Evolutionary conservation across 2,888 invertebrate species (phyloP).

Genomic region (Anthoptus insignis): DNA sequence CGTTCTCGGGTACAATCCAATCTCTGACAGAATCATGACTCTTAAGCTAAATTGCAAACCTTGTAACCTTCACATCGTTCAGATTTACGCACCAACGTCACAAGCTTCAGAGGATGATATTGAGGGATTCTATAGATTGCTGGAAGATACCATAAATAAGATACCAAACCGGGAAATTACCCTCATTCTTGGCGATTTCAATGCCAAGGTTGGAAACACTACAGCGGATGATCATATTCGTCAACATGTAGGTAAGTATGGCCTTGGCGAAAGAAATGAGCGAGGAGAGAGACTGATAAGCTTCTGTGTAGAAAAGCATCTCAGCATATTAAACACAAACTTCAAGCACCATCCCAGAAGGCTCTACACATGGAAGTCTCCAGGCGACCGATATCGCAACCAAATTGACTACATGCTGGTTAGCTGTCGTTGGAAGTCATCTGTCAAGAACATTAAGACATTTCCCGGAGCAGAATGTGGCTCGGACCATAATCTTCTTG

Average conservation of each 20-base stretch:
- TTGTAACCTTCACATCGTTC: slow-evolving; percentile 35
- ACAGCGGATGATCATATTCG: slow-evolving; percentile 6
- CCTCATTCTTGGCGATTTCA: slow-evolving; percentile 39
- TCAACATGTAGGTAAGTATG: slow-evolving; percentile 24
- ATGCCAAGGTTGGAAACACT: slow-evolving; percentile 36
- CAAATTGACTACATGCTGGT: too few relatives aligned
- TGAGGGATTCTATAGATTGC: slow-evolving; percentile 30
- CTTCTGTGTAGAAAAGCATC: slow-evolving; percentile 24
- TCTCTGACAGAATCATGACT: slow-evolving; percentile 17
- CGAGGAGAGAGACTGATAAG: slow-evolving; percentile 25
- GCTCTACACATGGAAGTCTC: too few relatives aligned
- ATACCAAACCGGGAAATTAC: slow-evolving; percentile 39
- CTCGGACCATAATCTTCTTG: too few relatives aligned
- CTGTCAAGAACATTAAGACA: too few relatives aligned
- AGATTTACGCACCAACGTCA: slow-evolving; percentile 43
- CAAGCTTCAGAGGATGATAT: slow-evolving; percentile 31
- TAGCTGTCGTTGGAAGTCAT: too few relatives aligned
- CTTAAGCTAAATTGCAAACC: slow-evolving; percentile 3
- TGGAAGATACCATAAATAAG: slow-evolving; percentile 7
- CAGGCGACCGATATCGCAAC: too few relatives aligned
- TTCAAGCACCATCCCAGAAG: slow-evolving; percentile 41
- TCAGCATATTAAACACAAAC: slow-evolving; percentile 38
- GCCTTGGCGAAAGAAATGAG: slow-evolving; percentile 39
- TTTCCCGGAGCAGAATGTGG: too few relatives aligned
- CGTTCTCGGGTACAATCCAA: slow-evolving; percentile 37